phyloP scores from a whole-genome alignment of 1,140 invertebrate species.

The Glossosoma conforme region DNA sequence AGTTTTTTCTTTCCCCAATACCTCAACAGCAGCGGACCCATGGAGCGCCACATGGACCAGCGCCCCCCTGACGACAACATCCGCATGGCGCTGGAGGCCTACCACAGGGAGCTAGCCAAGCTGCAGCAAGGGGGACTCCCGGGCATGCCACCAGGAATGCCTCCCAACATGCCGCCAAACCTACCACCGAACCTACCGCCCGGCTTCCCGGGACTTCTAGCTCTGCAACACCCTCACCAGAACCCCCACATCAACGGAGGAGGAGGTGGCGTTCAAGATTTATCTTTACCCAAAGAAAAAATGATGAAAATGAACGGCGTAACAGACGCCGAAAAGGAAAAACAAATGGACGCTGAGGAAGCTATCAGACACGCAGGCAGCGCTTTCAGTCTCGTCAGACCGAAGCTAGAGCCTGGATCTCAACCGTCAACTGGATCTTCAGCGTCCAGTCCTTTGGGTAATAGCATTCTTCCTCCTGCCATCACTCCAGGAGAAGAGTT shows the following conservation, averaged over 20 bases:
- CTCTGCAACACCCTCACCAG: constrained; percentile 55
- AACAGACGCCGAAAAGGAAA: constrained; percentile 58
- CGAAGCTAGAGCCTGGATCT: constrained; percentile 70
- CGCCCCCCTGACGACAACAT: constrained; percentile 69
- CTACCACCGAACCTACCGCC: constrained; percentile 43
- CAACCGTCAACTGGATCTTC: constrained; percentile 59
- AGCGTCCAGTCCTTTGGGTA: constrained; percentile 72
- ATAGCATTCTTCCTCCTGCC: constrained; percentile 75
- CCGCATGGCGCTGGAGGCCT: constrained; percentile 83
- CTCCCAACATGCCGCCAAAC: constrained; percentile 49
- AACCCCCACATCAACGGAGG: constrained; percentile 54
- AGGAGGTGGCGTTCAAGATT: constrained; percentile 70
- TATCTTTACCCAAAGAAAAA: constrained; percentile 78
- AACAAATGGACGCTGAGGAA: constrained; percentile 58
- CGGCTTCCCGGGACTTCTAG: constrained; percentile 46
- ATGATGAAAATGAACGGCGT: constrained; percentile 66
- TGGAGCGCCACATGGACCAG: constrained; percentile 63
- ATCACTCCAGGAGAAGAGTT: constrained; percentile 75
- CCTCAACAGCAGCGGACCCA: constrained; percentile 67
- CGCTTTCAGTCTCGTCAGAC: constrained; percentile 78
- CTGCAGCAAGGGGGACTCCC: constrained; percentile 61
- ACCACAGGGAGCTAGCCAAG: constrained; percentile 85
- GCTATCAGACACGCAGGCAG: constrained; percentile 74
- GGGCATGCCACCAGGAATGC: constrained; percentile 53
- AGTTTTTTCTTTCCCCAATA: constrained; percentile 78